Percentiles rank a stretch among this genome's conserved stretches.
These are phyloP conservation scores for Halcyon chelicuti DNA, from an alignment of 2,797 vertebrate genomes.

Conservation along the genomic window DNA sequence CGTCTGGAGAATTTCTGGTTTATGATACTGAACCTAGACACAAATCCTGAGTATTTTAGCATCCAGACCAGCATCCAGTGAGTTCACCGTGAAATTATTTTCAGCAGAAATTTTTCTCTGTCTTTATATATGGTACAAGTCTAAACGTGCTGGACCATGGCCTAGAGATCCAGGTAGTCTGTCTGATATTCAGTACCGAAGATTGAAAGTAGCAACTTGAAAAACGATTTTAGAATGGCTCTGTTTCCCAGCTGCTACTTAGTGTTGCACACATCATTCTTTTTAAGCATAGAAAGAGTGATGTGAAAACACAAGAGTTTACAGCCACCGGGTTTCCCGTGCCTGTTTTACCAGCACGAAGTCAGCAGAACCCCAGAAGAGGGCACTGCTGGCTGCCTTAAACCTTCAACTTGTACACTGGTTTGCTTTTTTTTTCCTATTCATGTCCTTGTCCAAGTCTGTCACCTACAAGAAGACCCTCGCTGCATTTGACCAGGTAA, in stretches of 20 bases:
- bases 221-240: background rate
- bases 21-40: background rate
- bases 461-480: accelerated
- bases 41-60: background rate
- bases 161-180: background rate
- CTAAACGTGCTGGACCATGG: accelerated
- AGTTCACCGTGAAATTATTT: background rate
- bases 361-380: slow-evolving; percentile 24
- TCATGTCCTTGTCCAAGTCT: accelerated
- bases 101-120: accelerated
- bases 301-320: background rate
- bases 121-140: background rate
- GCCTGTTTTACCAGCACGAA: background rate
- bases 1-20: background rate
- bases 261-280: background rate
- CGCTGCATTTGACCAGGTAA: accelerated
- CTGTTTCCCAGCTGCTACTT: background rate
- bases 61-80: background rate
- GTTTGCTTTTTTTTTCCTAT: background rate
- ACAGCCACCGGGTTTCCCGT: background rate
- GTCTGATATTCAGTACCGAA: background rate
- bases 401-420: background rate
- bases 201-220: background rate
- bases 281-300: background rate
- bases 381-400: slow-evolving; percentile 31